phyloP scores from a whole-genome alignment of 2,888 invertebrate genomes.

The Julus scanicus region DNA sequence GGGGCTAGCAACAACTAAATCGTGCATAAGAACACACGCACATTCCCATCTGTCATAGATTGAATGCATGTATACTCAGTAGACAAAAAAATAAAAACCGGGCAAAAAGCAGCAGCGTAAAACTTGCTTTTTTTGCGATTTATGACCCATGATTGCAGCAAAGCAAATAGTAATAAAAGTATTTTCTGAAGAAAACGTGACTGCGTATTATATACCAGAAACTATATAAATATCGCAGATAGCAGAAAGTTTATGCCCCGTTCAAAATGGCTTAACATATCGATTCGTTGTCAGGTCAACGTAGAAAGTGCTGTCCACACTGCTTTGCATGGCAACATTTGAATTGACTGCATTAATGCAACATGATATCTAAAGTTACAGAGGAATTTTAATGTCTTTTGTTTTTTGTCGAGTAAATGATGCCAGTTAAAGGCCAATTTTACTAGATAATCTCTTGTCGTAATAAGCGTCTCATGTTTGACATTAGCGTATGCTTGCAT shows the following conservation, averaged over 20 bases:
- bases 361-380: not conserved
- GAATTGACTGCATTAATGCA: not conserved
- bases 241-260: not conserved
- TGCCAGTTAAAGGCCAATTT: not conserved
- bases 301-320: not conserved
- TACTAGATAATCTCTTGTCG: not conserved
- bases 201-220: constrained; percentile 23
- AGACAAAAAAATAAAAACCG: constrained; percentile 10
- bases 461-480: constrained; percentile 9
- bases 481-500: not conserved
- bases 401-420: not conserved
- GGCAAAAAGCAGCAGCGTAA: not conserved
- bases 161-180: constrained; percentile 44
- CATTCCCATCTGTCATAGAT: constrained; percentile 18
- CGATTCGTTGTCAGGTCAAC: constrained; percentile 19
- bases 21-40: constrained; percentile 15
- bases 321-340: not conserved
- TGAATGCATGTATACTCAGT: not conserved
- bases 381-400: not conserved
- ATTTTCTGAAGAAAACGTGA: constrained; percentile 40
- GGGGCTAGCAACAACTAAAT: not conserved
- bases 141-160: constrained; percentile 32
- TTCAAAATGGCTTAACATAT: constrained; percentile 23
- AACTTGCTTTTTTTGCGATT: constrained; percentile 10
- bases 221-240: constrained; percentile 20